A percentile compares a stretch with the other conserved stretches of the same genome.
phyloP scores from a whole-genome alignment of 37 sponge, comb jelly and placozoan species.

The Axinella damicornis region DNA sequence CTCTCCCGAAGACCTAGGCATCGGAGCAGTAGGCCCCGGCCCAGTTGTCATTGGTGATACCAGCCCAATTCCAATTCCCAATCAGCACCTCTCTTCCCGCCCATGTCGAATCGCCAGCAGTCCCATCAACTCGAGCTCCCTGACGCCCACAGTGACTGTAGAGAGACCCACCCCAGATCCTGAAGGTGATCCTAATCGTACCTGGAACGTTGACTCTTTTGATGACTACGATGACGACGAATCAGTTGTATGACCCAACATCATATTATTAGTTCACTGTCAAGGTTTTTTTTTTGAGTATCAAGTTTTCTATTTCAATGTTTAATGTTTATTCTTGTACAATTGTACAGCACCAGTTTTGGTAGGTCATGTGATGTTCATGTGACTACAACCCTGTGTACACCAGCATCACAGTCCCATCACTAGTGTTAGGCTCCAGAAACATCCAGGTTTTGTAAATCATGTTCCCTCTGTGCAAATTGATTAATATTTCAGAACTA shows the following conservation, averaged over 20 bases:
- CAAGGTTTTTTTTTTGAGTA: no score
- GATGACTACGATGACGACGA: constrained; percentile 17
- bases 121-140: neutral
- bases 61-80: neutral
- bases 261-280: no score
- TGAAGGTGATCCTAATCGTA: neutral
- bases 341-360: no score
- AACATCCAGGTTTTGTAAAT: no score
- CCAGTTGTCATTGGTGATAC: constrained; percentile 3
- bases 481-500: no score
- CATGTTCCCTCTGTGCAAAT: no score
- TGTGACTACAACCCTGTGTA: no score
- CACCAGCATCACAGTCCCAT: no score
- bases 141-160: neutral
- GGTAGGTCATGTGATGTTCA: no score
- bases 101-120: neutral
- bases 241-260: neutral
- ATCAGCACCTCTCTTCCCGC: neutral
- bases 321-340: no score
- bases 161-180: neutral
- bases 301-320: no score
- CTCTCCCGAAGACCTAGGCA: constrained; percentile 22
- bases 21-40: neutral
- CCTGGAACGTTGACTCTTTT: constrained; percentile 23
- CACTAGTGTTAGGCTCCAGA: no score